A percentile compares a stretch with the other conserved stretches of the same genome.
phyloP scores from a whole-genome alignment of 2,888 invertebrate species.

The Metopia argyrocephala region DNA sequence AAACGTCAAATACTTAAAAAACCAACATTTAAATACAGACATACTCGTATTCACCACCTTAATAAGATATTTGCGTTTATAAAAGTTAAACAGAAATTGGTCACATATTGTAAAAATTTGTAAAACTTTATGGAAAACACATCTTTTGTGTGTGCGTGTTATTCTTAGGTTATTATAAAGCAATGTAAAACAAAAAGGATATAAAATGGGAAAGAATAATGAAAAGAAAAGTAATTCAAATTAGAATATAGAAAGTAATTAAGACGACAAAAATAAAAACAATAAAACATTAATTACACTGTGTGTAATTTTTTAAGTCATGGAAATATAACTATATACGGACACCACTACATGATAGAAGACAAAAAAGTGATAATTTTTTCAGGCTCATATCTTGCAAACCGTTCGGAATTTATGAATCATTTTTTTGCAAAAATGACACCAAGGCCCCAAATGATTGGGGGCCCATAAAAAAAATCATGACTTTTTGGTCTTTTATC shows the following conservation, averaged over 20 bases:
- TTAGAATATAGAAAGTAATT: neutral
- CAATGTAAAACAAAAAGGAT: neutral
- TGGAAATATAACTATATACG: too few relatives aligned
- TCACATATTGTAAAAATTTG: conserved; percentile 41
- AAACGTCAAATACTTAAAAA: neutral
- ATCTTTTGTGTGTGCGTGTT: conserved; percentile 32
- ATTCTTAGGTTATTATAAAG: neutral
- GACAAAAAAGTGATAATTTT: too few relatives aligned
- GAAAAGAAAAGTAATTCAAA: neutral
- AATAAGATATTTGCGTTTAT: conserved; percentile 41
- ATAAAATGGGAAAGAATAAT: neutral
- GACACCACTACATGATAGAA: too few relatives aligned
- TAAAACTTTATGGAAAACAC: conserved; percentile 55
- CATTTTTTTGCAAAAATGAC: too few relatives aligned
- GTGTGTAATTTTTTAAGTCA: too few relatives aligned
- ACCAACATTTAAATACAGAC: neutral
- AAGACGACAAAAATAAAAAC: neutral
- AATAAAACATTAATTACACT: too few relatives aligned
- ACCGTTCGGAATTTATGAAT: too few relatives aligned
- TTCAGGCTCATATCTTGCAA: too few relatives aligned
- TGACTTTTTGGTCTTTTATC: too few relatives aligned
- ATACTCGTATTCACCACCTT: conserved; percentile 30
- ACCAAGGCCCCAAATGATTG: too few relatives aligned
- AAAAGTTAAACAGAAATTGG: conserved; percentile 46
- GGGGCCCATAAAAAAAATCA: too few relatives aligned